Evolutionary conservation across 2,888 invertebrate genomes (phyloP), one percentile per base, ranked within the genome.

Genomic region (Leucophenga montana): DNA sequence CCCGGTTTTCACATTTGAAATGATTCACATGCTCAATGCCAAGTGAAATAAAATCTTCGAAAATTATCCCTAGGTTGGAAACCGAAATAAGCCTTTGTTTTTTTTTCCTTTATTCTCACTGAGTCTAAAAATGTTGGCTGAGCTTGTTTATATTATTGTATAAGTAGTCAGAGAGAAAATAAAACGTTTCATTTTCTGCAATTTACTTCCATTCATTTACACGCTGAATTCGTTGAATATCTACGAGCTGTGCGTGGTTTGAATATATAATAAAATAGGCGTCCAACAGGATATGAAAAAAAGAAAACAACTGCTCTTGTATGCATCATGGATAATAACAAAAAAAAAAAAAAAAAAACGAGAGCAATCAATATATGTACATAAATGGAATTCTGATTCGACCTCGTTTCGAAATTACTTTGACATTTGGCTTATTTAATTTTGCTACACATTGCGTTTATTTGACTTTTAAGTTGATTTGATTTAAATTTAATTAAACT

Each of bases 401-500:
- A 39, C 9, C 39, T 39, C 8, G 11, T 39, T 39, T 39, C 39
- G 11, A 39, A 39, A 39, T 39, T 11, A 39, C 8, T 39, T 8
- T 39, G 27, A 27, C 27, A 27, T 68, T 67, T 56, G 62, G 61
- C 64, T 74, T 33, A 72, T 80, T 69, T 69, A 72, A 11, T 39
- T 39, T 1, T 8, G 39, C 39, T 39, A 8, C 39, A 39, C 8
- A 8, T 11, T 39, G 39, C 39, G 3, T 8, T 54, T 75, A 75
- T 79, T 77, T 75, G 73, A 57, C 68, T 75, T 71, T 75, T 22
- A 27, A 57, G 67, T 72, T 78, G 82, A 82, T 80, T 78, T 75
- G 44, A 71, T 78, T 83, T 78, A 79, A 83, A 82, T 79, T 73
- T 70, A 73, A 76, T 81, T 78, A 71, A 71, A 72, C 78, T 74